phyloP scores from a whole-genome alignment of 1,140 invertebrate species.

The Drosophila nigrodunni region DNA sequence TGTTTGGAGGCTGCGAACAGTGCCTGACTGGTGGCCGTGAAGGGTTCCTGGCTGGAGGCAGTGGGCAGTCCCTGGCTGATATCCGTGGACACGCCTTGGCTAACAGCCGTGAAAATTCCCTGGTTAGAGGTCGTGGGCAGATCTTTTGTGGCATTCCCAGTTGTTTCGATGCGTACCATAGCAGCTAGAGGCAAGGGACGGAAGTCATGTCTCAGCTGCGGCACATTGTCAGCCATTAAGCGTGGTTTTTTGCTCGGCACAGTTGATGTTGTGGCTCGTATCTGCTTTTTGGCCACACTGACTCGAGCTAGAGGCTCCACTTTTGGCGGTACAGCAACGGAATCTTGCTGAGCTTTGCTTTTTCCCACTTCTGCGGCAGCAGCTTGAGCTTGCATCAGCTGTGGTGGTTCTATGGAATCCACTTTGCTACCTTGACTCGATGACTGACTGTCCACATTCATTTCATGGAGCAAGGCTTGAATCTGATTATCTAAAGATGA shows the following conservation, averaged over 20 bases:
- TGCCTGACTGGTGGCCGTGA: too few relatives aligned
- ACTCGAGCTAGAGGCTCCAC: not conserved
- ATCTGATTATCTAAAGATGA: not conserved
- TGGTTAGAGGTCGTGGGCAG: too few relatives aligned
- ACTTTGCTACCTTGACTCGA: not conserved
- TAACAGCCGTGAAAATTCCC: too few relatives aligned
- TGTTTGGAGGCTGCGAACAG: too few relatives aligned
- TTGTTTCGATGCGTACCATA: conserved; percentile 19
- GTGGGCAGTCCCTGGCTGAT: too few relatives aligned
- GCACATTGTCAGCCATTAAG: conserved; percentile 44
- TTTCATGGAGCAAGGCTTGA: not conserved
- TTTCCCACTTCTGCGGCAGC: not conserved
- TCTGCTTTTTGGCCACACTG: not conserved
- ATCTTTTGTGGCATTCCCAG: not conserved
- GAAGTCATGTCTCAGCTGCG: conserved; percentile 60
- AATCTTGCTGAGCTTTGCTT: not conserved
- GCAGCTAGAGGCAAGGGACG: conserved; percentile 45
- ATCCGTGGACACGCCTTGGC: too few relatives aligned
- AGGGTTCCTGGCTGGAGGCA: too few relatives aligned
- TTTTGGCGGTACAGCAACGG: not conserved
- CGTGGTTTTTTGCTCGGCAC: conserved; percentile 34
- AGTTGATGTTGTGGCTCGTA: not conserved
- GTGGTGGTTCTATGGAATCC: not conserved
- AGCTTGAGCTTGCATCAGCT: not conserved
- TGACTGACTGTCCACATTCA: not conserved